Base-by-base conservation (phyloP, 2,888 invertebrate species). In the Eupelmus urozonus region DNA sequence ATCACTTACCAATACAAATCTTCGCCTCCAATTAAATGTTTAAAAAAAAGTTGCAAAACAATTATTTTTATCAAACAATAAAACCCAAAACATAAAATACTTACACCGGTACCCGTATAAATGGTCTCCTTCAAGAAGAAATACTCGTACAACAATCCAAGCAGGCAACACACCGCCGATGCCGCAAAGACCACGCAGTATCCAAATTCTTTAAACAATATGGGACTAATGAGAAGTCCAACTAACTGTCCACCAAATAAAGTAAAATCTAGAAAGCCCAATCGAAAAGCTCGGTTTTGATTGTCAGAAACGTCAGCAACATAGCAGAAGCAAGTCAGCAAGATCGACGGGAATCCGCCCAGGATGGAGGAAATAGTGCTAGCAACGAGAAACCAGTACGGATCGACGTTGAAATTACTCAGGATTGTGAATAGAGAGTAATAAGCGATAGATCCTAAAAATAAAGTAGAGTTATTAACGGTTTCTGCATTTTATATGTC, bases 331-430 rank as follows among this genome's bases (percentile, higher is more conserved):
- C 75, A 67, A 0, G 74, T 76, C 62, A 78, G 60, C 27, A 78
- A 18, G 1, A 81, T 71, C 4, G 80, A 42, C 1, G 74, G 80
- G 51, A 78, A 81, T 16, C 81, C 81, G 13, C 81, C 81, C 63
- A 81, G 34, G 0, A 81, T 0, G 0, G 80, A 60, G 11, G 76
- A 53, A 2, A 76, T n/a, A n/a, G n/a, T n/a, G n/a, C n/a, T n/a
- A n/a, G 78, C 42, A 20, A 80, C 1, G 0, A 81, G 42, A 25
- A 76, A 65, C 51, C 69, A 80, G 27, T 74, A 63, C 0, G 53
- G 40, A 51, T 78, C 72, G 9, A 78, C 0, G n/a, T 71, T 65
- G 1, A 73, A 49, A 1, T 11, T 59, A n/a, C 69, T 65, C 4
- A 78, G 11, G 0, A 49, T 23, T 3, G 77, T 18, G 11, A 27